A percentile compares a stretch with the other conserved stretches of the same genome.
phyloP scores from a whole-genome alignment of 2,888 invertebrate species.

The Himalopsyche japonica region DNA sequence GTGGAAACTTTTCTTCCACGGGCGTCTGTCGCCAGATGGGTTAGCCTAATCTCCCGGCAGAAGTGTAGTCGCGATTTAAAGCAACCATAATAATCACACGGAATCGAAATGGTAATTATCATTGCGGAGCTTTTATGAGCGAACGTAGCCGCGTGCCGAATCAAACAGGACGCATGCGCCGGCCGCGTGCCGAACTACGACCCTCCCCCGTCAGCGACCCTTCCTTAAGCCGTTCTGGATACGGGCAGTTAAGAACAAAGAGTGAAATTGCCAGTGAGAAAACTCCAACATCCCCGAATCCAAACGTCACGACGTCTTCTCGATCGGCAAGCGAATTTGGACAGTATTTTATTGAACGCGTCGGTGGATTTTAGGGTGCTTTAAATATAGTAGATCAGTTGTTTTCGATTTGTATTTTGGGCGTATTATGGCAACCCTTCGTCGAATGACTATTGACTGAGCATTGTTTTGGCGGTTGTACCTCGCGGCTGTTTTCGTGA shows the following conservation, averaged over 20 bases:
- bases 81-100: conserved; percentile 29
- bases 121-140: conserved; percentile 5
- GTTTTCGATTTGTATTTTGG: neutral
- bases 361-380: neutral
- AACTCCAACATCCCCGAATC: conserved; percentile 2
- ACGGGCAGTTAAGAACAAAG: conserved; percentile 39
- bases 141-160: conserved; percentile 15
- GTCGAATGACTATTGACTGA: conserved; percentile 35
- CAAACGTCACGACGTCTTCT: neutral
- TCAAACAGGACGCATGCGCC: conserved; percentile 26
- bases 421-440: conserved; percentile 17
- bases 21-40: neutral
- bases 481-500: conserved; percentile 35
- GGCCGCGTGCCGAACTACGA: conserved; percentile 22
- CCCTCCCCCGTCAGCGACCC: conserved; percentile 4
- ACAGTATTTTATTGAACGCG: neutral
- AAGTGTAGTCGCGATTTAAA: neutral
- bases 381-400: neutral
- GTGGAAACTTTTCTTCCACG: neutral
- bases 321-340: conserved; percentile 3
- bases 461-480: conserved; percentile 39
- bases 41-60: neutral
- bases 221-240: conserved; percentile 29
- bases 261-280: conserved; percentile 40
- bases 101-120: conserved; percentile 35